Base-by-base conservation (phyloP, 1,140 invertebrate species). In the Octopus sinensis region DNA sequence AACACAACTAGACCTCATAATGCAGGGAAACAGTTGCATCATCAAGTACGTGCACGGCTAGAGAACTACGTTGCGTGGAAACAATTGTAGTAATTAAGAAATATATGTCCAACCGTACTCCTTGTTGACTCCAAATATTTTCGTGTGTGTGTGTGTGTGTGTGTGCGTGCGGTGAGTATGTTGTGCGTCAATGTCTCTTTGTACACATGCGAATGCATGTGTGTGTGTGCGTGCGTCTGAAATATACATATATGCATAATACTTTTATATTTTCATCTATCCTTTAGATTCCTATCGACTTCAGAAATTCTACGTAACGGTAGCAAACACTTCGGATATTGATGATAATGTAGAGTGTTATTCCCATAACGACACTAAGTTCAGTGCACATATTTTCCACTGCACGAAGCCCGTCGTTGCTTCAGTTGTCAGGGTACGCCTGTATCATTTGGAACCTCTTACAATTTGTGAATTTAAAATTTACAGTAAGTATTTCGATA, bases 401-500 rank as follows among this genome's bases (percentile, higher is more conserved):
- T 77, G 76, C 52, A 13, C 52, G 4, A 12, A 17, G 7, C 6
- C 52, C 9, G 43, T 52, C 13, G 12, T 6, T 0, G 76, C 4
- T 17, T 13, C 6, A 51, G 6, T 43, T 51, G 76, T 77, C 6
- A 5, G 0, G 23, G 76, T 77, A 17, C 30, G 30, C 17, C 30
- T 77, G 0, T 4, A 4, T 17, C 17, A 53, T 5, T 13, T 43
- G 52, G 43, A 77, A 52, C 76, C 76, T 6, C 43, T 77, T 13
- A 23, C 76, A 6, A 5, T 77, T 43, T 77, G 76, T 43, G 76
- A 77, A 53, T 77, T 77, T 17, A 12, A 51, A 77, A 51, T 77
- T 6, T 77, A 23, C 52, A 53, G 76, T 77, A 77, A 52, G 76
- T 77, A 6, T 51, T 51, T 53, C 30, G 30, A 43, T 43, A 43